Base-by-base conservation (phyloP, 2,797 vertebrate genomes). In the Telmatherina bonti region DNA sequence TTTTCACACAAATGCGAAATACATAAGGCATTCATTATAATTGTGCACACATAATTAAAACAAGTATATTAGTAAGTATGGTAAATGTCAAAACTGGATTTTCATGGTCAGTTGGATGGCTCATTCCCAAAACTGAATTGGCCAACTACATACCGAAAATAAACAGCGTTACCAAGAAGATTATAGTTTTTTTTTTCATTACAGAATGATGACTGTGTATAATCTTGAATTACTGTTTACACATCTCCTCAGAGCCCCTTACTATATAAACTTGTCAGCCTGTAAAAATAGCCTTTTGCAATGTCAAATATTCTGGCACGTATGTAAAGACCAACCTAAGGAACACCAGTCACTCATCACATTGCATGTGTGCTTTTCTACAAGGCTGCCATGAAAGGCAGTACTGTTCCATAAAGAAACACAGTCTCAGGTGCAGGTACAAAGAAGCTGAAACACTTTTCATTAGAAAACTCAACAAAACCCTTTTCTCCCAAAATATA, bases 271-370 rank as follows among this genome's bases (percentile, higher is more conserved):
- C 13, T n/a, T 38, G 12, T 49, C 59, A 60, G 41, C 15, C 63
- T 35, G 30, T 30, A 12, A 57, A 74, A 70, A 70, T 22, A 53
- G 18, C 16, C 38, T 55, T 7, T 1, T 61, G n/a, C n/a, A 43
- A 16, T 29, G 35, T 70, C 70, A 76, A 63, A 59, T 35, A 54
- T 45, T 51, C 62, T 64, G 70, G 75, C 55, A 58, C 63, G 62
- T 53, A 62, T 67, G 63, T 54, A 2, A 12, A 57, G 54, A 66
- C 70, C 13, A 68, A 45, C 35, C 57, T 45, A 31, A 66, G 65
- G 47, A 79, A 35, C 15, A 13, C 36, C 58, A 6, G 22, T 86
- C 81, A 72, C 74, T 87, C 79, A 67, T 68, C 85, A 74, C 63
- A 38, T 61, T 52, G 62, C 56, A 56, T 54, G 24, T 51, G 52